Conservation (phyloP, 2,113 vertebrate species). For the Nicator chloris region DNA sequence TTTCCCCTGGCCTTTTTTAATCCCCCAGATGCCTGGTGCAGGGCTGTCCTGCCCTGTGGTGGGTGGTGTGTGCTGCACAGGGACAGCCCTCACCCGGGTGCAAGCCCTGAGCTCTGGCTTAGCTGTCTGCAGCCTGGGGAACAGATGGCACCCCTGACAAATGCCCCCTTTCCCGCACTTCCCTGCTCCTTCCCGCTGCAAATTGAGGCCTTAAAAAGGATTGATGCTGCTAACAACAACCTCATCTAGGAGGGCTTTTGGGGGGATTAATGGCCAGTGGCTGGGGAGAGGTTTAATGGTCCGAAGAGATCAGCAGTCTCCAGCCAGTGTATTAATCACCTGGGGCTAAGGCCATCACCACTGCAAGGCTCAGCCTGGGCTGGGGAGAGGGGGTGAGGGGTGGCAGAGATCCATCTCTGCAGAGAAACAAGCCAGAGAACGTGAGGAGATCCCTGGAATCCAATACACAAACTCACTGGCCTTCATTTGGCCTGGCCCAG, state of each 20-base stretch:
- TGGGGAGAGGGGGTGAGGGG: not conserved
- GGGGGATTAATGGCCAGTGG: slow-evolving; percentile 13
- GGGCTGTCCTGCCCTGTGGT: not conserved
- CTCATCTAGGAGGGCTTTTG: not conserved
- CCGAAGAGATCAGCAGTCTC: slow-evolving; percentile 38
- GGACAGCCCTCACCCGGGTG: not conserved
- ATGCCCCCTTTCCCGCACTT: not conserved
- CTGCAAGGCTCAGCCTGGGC: not conserved
- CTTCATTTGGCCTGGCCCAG: not conserved
- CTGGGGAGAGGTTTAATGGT: slow-evolving; percentile 43
- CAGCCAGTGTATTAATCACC: slow-evolving; percentile 50
- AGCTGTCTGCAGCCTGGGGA: not conserved
- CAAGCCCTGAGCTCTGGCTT: not conserved
- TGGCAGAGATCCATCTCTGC: not conserved
- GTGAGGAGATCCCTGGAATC: not conserved
- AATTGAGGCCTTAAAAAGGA: slow-evolving; percentile 35
- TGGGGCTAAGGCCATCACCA: not conserved
- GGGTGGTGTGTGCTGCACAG: not conserved
- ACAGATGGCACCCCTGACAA: slow-evolving; percentile 7
- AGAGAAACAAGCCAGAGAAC: not conserved
- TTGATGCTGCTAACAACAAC: slow-evolving; percentile 28
- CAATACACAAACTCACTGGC: not conserved
- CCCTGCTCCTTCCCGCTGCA: not conserved
- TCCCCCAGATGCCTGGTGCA: not conserved
- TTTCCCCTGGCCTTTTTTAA: not conserved